Percentiles rank a stretch among this genome's conserved stretches.
Conservation (phyloP, 2,888 invertebrate genomes). For the Luffia ferchaultella region DNA sequence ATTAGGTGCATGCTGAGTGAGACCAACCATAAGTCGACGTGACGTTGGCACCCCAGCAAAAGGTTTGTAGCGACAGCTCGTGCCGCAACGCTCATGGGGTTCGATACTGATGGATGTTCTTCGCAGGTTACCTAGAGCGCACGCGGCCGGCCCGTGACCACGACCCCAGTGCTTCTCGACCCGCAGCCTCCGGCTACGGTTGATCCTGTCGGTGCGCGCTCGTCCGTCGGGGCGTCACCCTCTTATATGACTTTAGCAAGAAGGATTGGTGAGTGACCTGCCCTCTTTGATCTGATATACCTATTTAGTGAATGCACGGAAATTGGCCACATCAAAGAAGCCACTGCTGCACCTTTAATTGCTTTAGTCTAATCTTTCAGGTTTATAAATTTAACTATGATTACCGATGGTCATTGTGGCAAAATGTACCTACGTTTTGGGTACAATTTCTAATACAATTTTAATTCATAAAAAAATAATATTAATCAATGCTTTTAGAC, state of each 20-base stretch:
- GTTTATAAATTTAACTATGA: too few species aligned
- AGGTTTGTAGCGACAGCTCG: neutral
- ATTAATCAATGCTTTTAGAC: too few species aligned
- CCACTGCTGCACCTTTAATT: too few species aligned
- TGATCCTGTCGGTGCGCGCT: slow-evolving; percentile 64
- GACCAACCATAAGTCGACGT: neutral
- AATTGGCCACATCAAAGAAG: too few species aligned
- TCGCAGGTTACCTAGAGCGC: neutral
- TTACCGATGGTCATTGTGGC: too few species aligned
- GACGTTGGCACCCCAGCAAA: neutral
- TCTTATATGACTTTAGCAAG: slow-evolving; percentile 98
- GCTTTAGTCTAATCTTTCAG: too few species aligned
- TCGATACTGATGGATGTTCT: neutral
- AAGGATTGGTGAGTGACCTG: slow-evolving; percentile 87
- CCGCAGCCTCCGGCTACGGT: slow-evolving; percentile 29
- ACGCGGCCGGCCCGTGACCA: neutral
- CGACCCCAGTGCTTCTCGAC: slow-evolving; percentile 1
- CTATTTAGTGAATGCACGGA: too few species aligned
- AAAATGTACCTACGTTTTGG: too few species aligned
- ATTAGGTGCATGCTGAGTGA: neutral
- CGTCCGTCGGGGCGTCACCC: slow-evolving; percentile 89
- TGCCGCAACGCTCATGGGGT: too few species aligned
- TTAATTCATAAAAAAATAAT: too few species aligned
- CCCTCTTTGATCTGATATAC: slow-evolving; percentile 2
- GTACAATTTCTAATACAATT: too few species aligned